Conservation (phyloP, 2,113 vertebrate species). For the Catharus fuscescens region DNA sequence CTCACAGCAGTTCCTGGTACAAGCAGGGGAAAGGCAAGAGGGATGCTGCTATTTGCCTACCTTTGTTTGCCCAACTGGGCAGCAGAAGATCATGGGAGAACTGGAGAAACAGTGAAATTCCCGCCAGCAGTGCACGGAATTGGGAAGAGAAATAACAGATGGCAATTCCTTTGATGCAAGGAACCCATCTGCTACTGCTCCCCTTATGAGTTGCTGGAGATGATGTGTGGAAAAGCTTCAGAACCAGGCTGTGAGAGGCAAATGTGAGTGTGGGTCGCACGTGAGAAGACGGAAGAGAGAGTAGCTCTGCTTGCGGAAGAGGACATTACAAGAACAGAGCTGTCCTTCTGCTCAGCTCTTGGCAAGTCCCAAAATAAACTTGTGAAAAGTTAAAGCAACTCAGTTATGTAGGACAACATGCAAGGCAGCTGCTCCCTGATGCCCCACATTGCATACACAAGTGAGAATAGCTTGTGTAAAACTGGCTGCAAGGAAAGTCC, state of each 20-base stretch:
- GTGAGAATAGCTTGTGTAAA: neutral
- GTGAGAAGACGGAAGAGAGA: neutral
- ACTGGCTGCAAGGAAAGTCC: neutral
- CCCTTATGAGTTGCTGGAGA: neutral
- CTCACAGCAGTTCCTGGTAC: neutral
- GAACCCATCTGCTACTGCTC: constrained; percentile 43
- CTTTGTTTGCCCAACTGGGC: neutral
- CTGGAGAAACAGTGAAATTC: neutral
- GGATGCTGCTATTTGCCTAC: neutral
- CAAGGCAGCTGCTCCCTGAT: neutral
- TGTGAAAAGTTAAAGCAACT: neutral
- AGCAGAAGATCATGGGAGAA: neutral
- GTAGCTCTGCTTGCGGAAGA: neutral
- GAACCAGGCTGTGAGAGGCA: neutral
- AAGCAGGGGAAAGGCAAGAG: neutral
- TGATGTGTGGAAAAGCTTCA: neutral
- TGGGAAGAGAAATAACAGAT: constrained; percentile 39
- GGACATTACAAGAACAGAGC: neutral
- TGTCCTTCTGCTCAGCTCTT: neutral
- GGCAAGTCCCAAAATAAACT: neutral
- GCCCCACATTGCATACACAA: neutral
- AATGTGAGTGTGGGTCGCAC: neutral
- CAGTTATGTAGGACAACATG: neutral
- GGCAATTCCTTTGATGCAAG: constrained; percentile 25
- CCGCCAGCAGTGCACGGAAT: neutral